These are phyloP conservation scores for Drosophila sordidula DNA, from an alignment of 2,888 invertebrate species.

Conservation along the genomic window DNA sequence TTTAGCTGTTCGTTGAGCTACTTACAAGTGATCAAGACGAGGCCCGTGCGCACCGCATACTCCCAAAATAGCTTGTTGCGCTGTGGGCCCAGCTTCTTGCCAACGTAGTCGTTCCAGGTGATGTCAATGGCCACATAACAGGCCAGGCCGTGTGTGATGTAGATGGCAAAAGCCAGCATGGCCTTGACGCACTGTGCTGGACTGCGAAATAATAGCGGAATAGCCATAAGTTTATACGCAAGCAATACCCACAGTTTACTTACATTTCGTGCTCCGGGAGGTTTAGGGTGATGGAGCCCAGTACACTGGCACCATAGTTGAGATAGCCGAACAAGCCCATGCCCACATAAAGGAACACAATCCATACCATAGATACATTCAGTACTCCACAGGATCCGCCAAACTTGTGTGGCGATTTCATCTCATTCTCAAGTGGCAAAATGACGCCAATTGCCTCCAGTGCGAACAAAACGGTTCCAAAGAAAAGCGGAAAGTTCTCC, in stretches of 20 bases:
- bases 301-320: slow-evolving; percentile 90
- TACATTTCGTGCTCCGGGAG: slow-evolving; percentile 89
- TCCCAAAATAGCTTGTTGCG: slow-evolving; percentile 89
- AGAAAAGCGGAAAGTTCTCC: slow-evolving; percentile 93
- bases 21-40: slow-evolving; percentile 95
- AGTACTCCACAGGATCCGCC: slow-evolving; percentile 93
- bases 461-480: slow-evolving; percentile 98
- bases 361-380: slow-evolving; percentile 92
- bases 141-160: slow-evolving; percentile 96
- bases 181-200: slow-evolving; percentile 90
- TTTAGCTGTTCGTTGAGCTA: slow-evolving; percentile 64
- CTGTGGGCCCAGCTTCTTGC: slow-evolving; percentile 87
- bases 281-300: slow-evolving; percentile 95
- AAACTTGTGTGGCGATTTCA: slow-evolving; percentile 94
- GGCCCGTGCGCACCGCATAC: slow-evolving; percentile 90
- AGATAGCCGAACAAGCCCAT: slow-evolving; percentile 97
- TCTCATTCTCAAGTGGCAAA: slow-evolving; percentile 94
- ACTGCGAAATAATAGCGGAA: slow-evolving; percentile 84
- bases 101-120: slow-evolving; percentile 93
- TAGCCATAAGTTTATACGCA: neutral
- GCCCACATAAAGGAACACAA: slow-evolving; percentile 93
- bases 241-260: slow-evolving; percentile 80
- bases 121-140: slow-evolving; percentile 98
- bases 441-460: slow-evolving; percentile 97
- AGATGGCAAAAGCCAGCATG: slow-evolving; percentile 92